Evolutionary conservation across 2,113 vertebrate genomes (phyloP).

Genomic region (Tetrax tetrax): DNA sequence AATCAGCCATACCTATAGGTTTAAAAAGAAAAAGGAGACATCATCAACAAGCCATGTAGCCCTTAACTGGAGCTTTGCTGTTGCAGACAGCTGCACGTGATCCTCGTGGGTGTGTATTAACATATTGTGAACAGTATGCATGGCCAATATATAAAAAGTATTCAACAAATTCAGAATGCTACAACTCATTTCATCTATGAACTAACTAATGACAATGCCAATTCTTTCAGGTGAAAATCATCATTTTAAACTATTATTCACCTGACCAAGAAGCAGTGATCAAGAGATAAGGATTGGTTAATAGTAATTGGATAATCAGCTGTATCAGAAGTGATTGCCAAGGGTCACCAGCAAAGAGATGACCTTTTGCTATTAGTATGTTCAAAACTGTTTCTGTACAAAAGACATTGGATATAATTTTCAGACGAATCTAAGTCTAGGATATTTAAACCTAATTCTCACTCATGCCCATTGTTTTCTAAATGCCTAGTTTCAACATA

Average conservation of each 20-base stretch:
- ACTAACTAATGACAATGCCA: background rate
- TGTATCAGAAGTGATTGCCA: background rate
- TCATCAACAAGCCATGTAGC: background rate
- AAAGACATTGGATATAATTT: background rate
- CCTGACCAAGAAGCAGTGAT: background rate
- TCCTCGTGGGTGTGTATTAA: background rate
- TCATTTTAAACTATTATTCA: background rate
- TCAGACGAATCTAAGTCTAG: background rate
- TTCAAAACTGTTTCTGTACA: background rate
- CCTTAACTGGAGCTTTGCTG: background rate
- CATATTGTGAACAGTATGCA: background rate
- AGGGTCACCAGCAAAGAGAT: background rate
- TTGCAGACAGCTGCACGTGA: background rate
- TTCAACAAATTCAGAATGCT: background rate
- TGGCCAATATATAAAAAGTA: background rate
- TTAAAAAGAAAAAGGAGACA: background rate
- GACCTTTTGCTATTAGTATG: background rate
- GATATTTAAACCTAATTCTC: background rate
- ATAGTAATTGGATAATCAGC: background rate
- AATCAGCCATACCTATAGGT: conserved; percentile 91
- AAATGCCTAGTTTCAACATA: background rate
- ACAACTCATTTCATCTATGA: background rate
- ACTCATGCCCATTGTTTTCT: background rate
- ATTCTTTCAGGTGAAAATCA: background rate
- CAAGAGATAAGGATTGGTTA: background rate